Conservation (phyloP, 2,113 vertebrate genomes). For the Cynocephalus volans region DNA sequence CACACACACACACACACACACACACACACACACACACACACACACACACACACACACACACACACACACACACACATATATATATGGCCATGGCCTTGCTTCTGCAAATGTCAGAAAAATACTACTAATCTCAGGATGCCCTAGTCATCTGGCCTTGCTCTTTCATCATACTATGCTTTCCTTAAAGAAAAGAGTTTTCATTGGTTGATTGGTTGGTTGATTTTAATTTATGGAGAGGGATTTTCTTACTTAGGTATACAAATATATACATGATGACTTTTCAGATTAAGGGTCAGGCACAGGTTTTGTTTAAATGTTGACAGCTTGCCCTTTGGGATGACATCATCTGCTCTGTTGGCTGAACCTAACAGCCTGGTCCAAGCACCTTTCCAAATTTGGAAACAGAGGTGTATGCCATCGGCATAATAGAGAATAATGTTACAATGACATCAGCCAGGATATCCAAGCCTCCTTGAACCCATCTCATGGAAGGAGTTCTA, state of each 20-base stretch:
- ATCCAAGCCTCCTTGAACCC: constrained; percentile 70
- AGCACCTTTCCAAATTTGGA: constrained; percentile 77
- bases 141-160: not conserved
- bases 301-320: constrained; percentile 64
- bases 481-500: constrained; percentile 69
- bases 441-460: constrained; percentile 65
- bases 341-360: constrained; percentile 68
- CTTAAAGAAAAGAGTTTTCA: not conserved
- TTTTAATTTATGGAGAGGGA: constrained; percentile 20
- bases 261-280: not conserved
- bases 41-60: not conserved
- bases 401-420: constrained; percentile 59
- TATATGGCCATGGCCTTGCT: not conserved
- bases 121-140: constrained; percentile 6
- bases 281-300: constrained; percentile 10
- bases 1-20: not conserved
- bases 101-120: constrained; percentile 23
- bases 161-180: constrained; percentile 11
- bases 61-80: not conserved
- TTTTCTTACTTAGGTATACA: not conserved
- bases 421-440: constrained; percentile 70
- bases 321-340: constrained; percentile 63
- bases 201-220: not conserved
- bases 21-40: not conserved
- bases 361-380: constrained; percentile 41